These are phyloP conservation scores for Agrotis exclamationis DNA, from an alignment of 2,888 invertebrate species.

Conservation along the genomic window DNA sequence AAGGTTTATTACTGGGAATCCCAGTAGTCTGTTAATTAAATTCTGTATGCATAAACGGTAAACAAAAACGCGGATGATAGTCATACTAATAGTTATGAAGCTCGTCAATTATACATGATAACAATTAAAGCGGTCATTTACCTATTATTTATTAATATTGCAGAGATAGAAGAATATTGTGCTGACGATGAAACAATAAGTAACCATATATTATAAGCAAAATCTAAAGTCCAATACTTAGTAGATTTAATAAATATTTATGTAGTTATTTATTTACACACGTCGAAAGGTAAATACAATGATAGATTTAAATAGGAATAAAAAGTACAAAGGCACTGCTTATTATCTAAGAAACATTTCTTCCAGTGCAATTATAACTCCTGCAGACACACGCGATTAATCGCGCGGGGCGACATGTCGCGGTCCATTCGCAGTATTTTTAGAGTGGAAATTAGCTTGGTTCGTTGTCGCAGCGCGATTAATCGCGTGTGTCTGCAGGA, in stretches of 20 bases:
- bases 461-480: too few relatives aligned
- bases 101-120: slow-evolving; percentile 51
- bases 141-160: slow-evolving; percentile 27
- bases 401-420: too few relatives aligned
- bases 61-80: slow-evolving; percentile 33
- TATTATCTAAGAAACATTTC: too few relatives aligned
- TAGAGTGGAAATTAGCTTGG: too few relatives aligned
- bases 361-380: too few relatives aligned
- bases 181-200: not conserved
- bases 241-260: not conserved
- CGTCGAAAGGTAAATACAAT: too few relatives aligned
- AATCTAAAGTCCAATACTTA: slow-evolving; percentile 2
- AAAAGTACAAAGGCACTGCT: too few relatives aligned
- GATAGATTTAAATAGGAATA: too few relatives aligned
- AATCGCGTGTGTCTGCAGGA: too few relatives aligned
- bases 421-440: too few relatives aligned
- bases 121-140: slow-evolving; percentile 50
- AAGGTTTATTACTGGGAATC: slow-evolving; percentile 14
- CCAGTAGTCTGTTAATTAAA: slow-evolving; percentile 33
- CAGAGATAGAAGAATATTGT: slow-evolving; percentile 19
- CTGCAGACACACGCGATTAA: too few relatives aligned
- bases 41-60: slow-evolving; percentile 1
- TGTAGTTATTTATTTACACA: too few relatives aligned
- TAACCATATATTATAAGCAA: not conserved
- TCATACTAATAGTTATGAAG: slow-evolving; percentile 10